Evolutionary conservation across 30 jellyfish, hydroid and myxozoan genomes (phyloP), one percentile per base, ranked within the genome.

Genomic region (Phacellophora camtschatica): DNA sequence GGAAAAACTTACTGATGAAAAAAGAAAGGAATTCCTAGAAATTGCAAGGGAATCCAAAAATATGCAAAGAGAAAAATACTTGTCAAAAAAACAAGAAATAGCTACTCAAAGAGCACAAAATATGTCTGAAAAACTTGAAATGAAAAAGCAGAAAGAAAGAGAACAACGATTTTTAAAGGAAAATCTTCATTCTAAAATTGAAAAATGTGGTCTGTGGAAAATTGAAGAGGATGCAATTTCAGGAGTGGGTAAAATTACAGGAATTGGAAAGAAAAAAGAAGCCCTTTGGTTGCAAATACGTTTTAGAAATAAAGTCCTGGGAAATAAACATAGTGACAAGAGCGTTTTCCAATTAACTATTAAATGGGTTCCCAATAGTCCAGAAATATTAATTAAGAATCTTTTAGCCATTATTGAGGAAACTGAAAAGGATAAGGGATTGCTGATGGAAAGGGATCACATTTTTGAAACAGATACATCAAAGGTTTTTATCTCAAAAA

Each of bases 1-100:
- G 72, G 77, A n/a, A 5, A 39, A 39, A 4, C 71, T 57, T 2
- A 3, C 24, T 31, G 28, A 56, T 28, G 83, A 39, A 32, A 36
- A 55, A 27, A 31, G 22, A 28, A 39, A 27, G 3, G 42, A 15
- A 45, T 3, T 77, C 16, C 32, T 55, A 19, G 87, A 57, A 20
- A 16, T 31, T 7, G 73, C 84, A 7, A 58, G 87, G 27, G 61
- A 24, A 25, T 56, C 84, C 4, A 61, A 56, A 19, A 77, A 77
- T 20, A 45, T 10, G 8, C 89, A 77, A 34, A 30, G 69, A 28
- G 51, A 37, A 27, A 23, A 56, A 27, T 77, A 56, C 34, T 19
- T 77, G 10, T 8, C 11, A 10, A 34, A 3, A 59, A 56, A 58
- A 16, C 74, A 77, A 35, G 15, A 77, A 43, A 35, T 77, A 4